phyloP scores from a whole-genome alignment of 2,797 vertebrate species.

The Pagetopsis macropterus region DNA sequence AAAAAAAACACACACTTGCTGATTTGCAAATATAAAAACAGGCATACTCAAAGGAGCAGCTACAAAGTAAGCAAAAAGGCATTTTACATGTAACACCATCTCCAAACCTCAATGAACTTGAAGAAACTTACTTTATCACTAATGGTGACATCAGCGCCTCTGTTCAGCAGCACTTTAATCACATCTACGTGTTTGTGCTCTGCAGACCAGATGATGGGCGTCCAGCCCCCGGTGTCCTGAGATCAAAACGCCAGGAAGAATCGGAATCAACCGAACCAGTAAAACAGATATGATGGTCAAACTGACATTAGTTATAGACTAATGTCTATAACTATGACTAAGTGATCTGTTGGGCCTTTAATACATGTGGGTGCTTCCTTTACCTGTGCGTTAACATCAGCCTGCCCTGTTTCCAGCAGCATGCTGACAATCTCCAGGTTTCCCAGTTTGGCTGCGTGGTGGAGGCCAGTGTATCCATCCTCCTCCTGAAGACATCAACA shows the following conservation, averaged over 20 bases:
- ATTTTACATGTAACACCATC: background rate
- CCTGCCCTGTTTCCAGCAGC: conserved; percentile 91
- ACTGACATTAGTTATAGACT: background rate
- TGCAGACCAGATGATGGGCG: conserved; percentile 95
- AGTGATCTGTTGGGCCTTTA: background rate
- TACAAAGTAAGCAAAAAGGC: background rate
- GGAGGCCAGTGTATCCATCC: conserved; percentile 93
- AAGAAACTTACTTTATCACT: conserved; percentile 87
- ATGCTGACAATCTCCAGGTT: conserved; percentile 89
- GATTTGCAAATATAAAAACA: background rate
- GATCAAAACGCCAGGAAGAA: conserved; percentile 11
- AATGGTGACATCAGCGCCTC: conserved; percentile 91
- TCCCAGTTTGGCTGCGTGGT: conserved; percentile 92
- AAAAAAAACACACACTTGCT: background rate
- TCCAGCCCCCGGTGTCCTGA: conserved; percentile 95
- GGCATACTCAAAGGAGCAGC: background rate
- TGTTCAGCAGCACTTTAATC: conserved; percentile 89
- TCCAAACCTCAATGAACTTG: background rate
- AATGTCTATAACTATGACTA: too few species aligned
- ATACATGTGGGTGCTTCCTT: conserved; percentile 4
- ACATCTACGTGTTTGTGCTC: conserved; percentile 92
- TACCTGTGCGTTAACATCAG: conserved; percentile 93
- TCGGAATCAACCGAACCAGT: background rate
- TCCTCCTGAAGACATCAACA: conserved; percentile 84
- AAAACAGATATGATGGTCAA: background rate